Base-by-base conservation (phyloP, 2,888 invertebrate genomes). In the Pheosia tremula region DNA sequence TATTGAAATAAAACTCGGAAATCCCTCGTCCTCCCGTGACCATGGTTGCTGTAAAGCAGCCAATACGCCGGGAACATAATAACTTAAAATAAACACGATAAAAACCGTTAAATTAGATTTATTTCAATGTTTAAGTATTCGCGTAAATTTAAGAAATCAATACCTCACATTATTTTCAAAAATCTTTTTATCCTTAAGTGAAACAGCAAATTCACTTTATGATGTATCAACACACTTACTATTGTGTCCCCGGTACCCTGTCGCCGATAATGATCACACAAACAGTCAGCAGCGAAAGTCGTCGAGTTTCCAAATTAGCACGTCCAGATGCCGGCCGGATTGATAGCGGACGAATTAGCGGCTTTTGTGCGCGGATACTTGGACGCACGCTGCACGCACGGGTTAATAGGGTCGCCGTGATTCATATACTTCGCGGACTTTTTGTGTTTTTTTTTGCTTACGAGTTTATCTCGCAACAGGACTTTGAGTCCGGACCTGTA, bases 281-380 rank as follows among this genome's bases (percentile, higher is more conserved):
- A 84, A 84, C 77, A 82, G 62, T 63, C 63, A 68, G 73, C 60
- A 72, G 85, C 82, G 86, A 86, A 86, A 86, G 86, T 85, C 66
- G 75, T 85, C 66, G 75, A 78, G 83, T 87, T 87, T 87, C 87
- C 82, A 87, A 87, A 87, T 87, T 87, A 87, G 80, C 87, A 80
- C 81, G 74, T 82, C 47, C 77, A 74, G 69, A 67, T 71, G 74
- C 72, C 72, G 68, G 65, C 63, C 65, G 71, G 76, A 76, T 87
- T 87, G 89, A 91, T 91, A 88, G 88, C 77, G 86, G 83, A 83
- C 85, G 87, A 88, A 88, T 92, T 92, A 92, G 90, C 92, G 75
- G 81, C 77, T 85, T 84, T 85, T 85, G 87, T 86, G 55, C 83
- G 77, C 74, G 77, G 81, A 77, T 79, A 60, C 74, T 75, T 72